These are phyloP conservation scores for Semotilus atromaculatus DNA, from an alignment of 2,797 vertebrate species.

Conservation along the genomic window DNA sequence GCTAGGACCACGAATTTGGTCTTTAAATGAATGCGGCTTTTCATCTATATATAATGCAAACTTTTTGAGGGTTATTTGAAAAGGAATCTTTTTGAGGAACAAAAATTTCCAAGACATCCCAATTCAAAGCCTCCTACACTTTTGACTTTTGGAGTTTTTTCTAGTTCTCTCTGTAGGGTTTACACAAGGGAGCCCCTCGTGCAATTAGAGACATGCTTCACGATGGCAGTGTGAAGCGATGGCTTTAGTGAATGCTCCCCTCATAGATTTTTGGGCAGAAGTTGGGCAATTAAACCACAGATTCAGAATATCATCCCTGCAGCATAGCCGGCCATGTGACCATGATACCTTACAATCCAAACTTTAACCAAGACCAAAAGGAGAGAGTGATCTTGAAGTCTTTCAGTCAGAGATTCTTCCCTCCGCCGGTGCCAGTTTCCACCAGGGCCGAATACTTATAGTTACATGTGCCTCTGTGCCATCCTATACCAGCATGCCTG, in stretches of 20 bases:
- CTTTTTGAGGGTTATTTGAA: constrained; percentile 7
- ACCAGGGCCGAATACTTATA: constrained; percentile 27
- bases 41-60: neutral
- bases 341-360: constrained; percentile 51
- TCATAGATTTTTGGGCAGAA: neutral
- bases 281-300: constrained; percentile 47
- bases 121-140: constrained; percentile 37
- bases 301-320: constrained; percentile 8
- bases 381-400: constrained; percentile 60
- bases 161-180: constrained; percentile 27
- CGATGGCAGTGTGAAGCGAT: constrained; percentile 17
- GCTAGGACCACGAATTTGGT: too few species aligned
- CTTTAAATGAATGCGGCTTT: neutral
- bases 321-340: constrained; percentile 17
- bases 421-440: constrained; percentile 13
- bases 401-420: constrained; percentile 5
- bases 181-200: constrained; percentile 21
- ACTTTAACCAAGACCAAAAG: constrained; percentile 63
- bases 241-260: constrained; percentile 22
- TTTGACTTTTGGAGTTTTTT: constrained; percentile 20
- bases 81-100: neutral
- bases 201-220: constrained; percentile 39
- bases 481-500: constrained; percentile 38
- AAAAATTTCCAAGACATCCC: constrained; percentile 16
- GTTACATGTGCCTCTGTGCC: constrained; percentile 27